phyloP scores from a whole-genome alignment of 1,140 invertebrate genomes.

The Nasonia giraulti region DNA sequence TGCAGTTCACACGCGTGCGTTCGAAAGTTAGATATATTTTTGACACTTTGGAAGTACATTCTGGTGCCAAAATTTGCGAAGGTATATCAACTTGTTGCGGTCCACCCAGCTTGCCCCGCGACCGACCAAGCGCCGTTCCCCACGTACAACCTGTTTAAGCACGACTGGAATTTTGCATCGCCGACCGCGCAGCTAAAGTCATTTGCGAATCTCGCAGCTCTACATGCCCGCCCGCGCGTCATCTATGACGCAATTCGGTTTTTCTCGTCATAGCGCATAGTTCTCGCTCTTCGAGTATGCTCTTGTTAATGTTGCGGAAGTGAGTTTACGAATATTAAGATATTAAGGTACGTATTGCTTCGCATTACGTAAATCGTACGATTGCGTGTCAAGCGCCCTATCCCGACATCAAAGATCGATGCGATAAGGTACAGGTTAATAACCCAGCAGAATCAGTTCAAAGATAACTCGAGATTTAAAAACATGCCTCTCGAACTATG shows the following conservation, averaged over 20 bases:
- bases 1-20: background rate
- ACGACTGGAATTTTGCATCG: constrained; percentile 22
- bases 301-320: no score
- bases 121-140: no score
- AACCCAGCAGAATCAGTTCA: no score
- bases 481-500: background rate
- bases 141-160: constrained; percentile 41
- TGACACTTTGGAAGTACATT: constrained; percentile 34
- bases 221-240: background rate
- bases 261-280: background rate
- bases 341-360: no score
- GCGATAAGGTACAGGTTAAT: no score
- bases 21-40: constrained; percentile 41
- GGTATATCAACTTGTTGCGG: constrained; percentile 46
- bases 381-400: no score
- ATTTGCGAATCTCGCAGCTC: background rate
- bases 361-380: no score
- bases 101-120: background rate
- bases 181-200: background rate
- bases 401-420: no score
- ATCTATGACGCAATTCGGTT: background rate
- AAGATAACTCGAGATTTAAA: background rate
- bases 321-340: no score
- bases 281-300: no score
- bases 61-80: constrained; percentile 37